Percentiles rank a stretch among this genome's conserved stretches.
These are phyloP conservation scores for Psilopogon haemacephalus DNA, from an alignment of 2,113 vertebrate species.

Conservation along the genomic window DNA sequence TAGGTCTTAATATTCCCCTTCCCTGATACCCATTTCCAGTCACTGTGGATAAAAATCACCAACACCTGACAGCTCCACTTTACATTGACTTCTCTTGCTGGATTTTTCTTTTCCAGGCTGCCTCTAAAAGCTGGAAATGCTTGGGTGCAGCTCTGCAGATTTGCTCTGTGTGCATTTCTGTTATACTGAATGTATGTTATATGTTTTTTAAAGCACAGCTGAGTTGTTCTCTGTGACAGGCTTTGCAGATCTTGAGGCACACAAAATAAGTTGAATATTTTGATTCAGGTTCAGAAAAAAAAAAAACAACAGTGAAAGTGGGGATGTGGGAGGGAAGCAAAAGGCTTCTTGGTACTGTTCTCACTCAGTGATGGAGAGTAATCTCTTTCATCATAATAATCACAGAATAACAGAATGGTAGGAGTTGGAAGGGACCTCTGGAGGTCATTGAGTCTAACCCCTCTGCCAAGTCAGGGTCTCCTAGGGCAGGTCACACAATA, in stretches of 20 bases:
- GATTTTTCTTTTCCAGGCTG: neutral
- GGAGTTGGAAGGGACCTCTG: too few species aligned
- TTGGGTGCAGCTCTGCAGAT: neutral
- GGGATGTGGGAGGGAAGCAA: neutral
- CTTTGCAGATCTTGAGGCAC: neutral
- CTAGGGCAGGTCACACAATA: too few species aligned
- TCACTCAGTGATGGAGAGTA: neutral
- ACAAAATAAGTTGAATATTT: neutral
- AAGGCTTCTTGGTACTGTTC: neutral
- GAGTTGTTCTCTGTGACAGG: neutral
- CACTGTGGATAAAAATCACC: slow-evolving; percentile 20
- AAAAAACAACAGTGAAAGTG: neutral
- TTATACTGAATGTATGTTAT: neutral
- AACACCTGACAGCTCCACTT: neutral
- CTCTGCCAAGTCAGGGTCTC: too few species aligned
- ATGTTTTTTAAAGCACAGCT: neutral
- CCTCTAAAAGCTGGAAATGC: neutral
- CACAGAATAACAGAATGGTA: too few species aligned
- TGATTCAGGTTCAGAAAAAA: neutral
- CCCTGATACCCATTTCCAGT: neutral
- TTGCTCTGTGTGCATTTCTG: neutral
- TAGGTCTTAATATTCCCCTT: slow-evolving; percentile 16
- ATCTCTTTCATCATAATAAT: neutral
- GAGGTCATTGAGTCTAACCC: too few species aligned
- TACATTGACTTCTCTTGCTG: neutral